These are phyloP conservation scores for Scophthalmus maximus DNA, from an alignment of 2,113 vertebrate genomes.

Conservation along the genomic window DNA sequence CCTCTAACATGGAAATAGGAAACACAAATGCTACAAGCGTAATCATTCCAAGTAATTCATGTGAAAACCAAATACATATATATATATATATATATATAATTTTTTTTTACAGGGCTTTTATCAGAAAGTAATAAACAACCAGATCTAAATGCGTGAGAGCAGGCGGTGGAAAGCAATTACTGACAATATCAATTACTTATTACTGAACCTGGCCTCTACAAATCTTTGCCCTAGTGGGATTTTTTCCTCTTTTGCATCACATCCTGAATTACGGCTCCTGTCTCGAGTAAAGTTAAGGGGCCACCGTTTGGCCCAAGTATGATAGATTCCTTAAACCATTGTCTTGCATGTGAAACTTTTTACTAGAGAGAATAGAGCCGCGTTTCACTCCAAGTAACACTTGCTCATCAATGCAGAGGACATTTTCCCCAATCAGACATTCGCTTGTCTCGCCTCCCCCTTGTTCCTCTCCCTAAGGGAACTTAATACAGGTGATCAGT, in stretches of 20 bases:
- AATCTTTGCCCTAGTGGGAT: neutral
- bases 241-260: neutral
- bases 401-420: slow-evolving; percentile 18
- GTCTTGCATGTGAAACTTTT: slow-evolving; percentile 9
- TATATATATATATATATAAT: no score
- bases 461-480: slow-evolving; percentile 27
- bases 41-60: neutral
- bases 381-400: slow-evolving; percentile 20
- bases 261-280: neutral
- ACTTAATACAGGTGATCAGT: slow-evolving; percentile 57
- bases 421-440: slow-evolving; percentile 47
- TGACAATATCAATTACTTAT: neutral
- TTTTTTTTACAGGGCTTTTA: neutral
- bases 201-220: no score
- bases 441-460: slow-evolving; percentile 18
- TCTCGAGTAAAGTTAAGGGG: neutral
- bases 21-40: neutral
- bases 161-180: neutral
- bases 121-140: neutral
- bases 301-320: neutral
- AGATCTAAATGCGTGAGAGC: neutral
- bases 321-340: neutral
- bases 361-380: neutral
- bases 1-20: neutral
- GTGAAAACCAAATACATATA: neutral